Evolutionary conservation across 37 sponge, comb jelly and placozoan genomes (phyloP).

Genomic region (Beroe forskalii): DNA sequence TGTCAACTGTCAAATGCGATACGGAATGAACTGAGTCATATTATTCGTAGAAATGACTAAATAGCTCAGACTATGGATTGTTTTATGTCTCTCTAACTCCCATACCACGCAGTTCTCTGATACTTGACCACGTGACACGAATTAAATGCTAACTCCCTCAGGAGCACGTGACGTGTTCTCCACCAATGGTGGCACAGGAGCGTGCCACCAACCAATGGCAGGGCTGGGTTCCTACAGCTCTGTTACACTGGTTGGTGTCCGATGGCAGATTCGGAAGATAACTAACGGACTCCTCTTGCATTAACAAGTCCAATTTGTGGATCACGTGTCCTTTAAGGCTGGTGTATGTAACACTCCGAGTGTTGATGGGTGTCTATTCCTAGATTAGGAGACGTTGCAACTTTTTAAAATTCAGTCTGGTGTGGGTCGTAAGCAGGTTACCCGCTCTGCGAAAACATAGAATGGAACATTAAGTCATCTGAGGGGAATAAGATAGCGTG

Average conservation of each 20-base stretch:
- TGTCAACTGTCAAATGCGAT: conserved; percentile 38
- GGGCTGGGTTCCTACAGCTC: background rate
- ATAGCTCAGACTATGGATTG: conserved; percentile 29
- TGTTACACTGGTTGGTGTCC: conserved; percentile 1
- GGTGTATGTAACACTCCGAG: conserved; percentile 8
- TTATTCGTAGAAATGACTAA: conserved; percentile 44
- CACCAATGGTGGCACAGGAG: background rate
- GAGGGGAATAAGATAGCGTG: conserved; percentile 6
- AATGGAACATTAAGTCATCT: conserved; percentile 18
- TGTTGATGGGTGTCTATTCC: conserved; percentile 65
- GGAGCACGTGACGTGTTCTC: background rate
- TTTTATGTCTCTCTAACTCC: conserved; percentile 26
- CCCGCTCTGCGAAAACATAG: conserved; percentile 30
- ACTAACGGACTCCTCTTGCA: conserved; percentile 24
- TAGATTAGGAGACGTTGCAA: conserved; percentile 55
- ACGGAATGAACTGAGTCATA: conserved; percentile 23
- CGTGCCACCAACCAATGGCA: background rate
- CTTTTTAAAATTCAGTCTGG: conserved; percentile 58
- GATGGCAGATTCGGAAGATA: conserved; percentile 25
- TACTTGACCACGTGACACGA: background rate
- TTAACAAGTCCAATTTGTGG: conserved; percentile 59
- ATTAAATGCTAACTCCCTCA: conserved; percentile 25
- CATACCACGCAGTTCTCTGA: background rate
- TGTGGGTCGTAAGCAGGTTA: too few species aligned
- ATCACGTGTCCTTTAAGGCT: conserved; percentile 23